Base-by-base conservation (phyloP, 2,888 invertebrate genomes). In the Hypercompe scribonia region DNA sequence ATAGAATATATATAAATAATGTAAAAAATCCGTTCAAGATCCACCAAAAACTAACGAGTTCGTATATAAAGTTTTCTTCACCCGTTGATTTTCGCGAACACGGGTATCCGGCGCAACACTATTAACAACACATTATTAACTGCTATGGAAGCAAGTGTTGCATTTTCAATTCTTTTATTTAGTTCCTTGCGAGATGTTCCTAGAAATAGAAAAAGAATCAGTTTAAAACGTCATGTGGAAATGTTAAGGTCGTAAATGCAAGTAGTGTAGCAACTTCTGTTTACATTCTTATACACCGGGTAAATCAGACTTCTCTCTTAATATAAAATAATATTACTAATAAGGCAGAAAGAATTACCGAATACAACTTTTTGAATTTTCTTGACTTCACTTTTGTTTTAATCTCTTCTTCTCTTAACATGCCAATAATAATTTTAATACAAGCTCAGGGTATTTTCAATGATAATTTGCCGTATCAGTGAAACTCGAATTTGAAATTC, bases 401-500 rank as follows among this genome's bases (percentile, higher is more conserved):
- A 71, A 54, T 67, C 24, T 24, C 68, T 58, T 31, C 24, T 68
- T 24, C 31, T 68, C 42, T 50, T 50, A 71, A 65, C 58, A 68
- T 36, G 58, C 64, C 68, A 61, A 33, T 58, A 69, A 54, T 64
- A 65, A 70, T 70, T 73, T 36, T 58, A 67, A 75, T 74, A 78
- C 78, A 79, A 82, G 82, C 77, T 82, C 79, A 80, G 77, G 81
- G 79, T 78, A 79, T 72, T 68, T 63, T 36, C 54, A 50, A 71
- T 54, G 28, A 42, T 61, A 8, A 21, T 46, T 46, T 63, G 31
- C 4, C 33, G 24, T 24, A 28, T 42, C 46, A 66, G 58, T 42
- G 36, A 3, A 39, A 61, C 50, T 69, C 36, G 61, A 33, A 70
- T 64, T 73, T 28, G 58, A 68, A 69, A 68, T 68, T 65, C n/a